phyloP scores from a whole-genome alignment of 2,888 invertebrate species.

The Muscina levida region DNA sequence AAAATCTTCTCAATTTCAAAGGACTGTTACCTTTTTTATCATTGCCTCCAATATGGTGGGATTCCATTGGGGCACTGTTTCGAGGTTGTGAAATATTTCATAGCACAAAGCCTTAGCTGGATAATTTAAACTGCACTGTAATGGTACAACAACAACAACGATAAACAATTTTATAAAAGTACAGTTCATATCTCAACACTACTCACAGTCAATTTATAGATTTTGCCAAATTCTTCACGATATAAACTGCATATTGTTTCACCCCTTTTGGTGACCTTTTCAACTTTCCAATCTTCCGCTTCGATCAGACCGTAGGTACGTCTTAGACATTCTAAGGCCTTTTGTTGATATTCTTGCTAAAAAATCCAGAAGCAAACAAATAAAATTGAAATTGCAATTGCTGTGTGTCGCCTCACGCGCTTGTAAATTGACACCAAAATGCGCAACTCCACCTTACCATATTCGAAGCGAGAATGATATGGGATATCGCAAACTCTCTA shows the following conservation, averaged over 20 bases:
- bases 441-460: constrained; percentile 16
- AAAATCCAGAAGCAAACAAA: background rate
- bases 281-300: constrained; percentile 85
- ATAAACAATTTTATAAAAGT: background rate
- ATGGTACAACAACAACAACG: background rate
- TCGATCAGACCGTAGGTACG: constrained; percentile 84
- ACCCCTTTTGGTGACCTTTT: constrained; percentile 82
- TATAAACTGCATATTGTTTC: constrained; percentile 84
- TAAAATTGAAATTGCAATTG: background rate
- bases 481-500: background rate
- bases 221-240: constrained; percentile 84
- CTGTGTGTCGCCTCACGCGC: background rate
- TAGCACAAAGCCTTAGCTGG: constrained; percentile 85
- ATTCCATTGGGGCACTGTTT: constrained; percentile 89
- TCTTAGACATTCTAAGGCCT: constrained; percentile 83
- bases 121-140: constrained; percentile 86
- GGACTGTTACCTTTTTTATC: constrained; percentile 83
- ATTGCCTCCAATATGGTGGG: constrained; percentile 87
- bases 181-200: background rate
- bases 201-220: constrained; percentile 88
- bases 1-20: constrained; percentile 22
- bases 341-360: constrained; percentile 84
- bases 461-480: background rate
- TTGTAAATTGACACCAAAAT: no score
- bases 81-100: constrained; percentile 87